Base-by-base conservation (phyloP, 2,888 invertebrate species). In the Imbricaverruca yamaguchii region DNA sequence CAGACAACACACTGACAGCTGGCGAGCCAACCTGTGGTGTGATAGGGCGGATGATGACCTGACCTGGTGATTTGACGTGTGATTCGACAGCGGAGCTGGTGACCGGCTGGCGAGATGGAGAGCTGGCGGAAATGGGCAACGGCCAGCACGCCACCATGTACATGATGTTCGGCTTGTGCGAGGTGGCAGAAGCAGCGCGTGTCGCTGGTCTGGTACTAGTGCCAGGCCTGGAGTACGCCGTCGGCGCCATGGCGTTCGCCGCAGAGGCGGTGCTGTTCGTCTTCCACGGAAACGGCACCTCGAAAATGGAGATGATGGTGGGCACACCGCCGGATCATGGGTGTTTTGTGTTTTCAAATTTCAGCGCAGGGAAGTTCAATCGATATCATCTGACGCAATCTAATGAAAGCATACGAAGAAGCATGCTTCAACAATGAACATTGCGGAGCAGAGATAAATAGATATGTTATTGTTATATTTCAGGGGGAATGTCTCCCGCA, bases 231-330 rank as follows among this genome's bases (percentile, higher is more conserved):
- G 89, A 89, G 83, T 89, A 89, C 84, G 85, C 86, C 10, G 84
- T 86, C 6, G 85, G 86, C 15, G 82, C 86, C 7, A 81, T 89
- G 69, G 88, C 89, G 4, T 86, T 89, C 79, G 83, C 84, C 25
- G 86, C 89, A 56, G 89, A 89, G 84, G 88, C 86, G 10, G 84
- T 89, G 79, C 86, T 89, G 11, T 89, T 89, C 85, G 86, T 85
- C 82, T 88, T 87, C 85, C 89, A 89, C 84, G 85, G 89, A 10
- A 88, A 89, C 84, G 89, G 88, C 12, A 85, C 89, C 53, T 82
- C 85, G 0, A 84, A 84, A 59, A 85, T 87, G 86, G 87, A 87
- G 82, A 83, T 86, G 21, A 85, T 85, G 85, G 86, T 87, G 80
- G 39, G 39, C 39, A 39, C 39, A 39, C 39, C 39, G 39, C 39